phyloP scores from a whole-genome alignment of 1,140 invertebrate genomes.

The Drosophila carrolli region DNA sequence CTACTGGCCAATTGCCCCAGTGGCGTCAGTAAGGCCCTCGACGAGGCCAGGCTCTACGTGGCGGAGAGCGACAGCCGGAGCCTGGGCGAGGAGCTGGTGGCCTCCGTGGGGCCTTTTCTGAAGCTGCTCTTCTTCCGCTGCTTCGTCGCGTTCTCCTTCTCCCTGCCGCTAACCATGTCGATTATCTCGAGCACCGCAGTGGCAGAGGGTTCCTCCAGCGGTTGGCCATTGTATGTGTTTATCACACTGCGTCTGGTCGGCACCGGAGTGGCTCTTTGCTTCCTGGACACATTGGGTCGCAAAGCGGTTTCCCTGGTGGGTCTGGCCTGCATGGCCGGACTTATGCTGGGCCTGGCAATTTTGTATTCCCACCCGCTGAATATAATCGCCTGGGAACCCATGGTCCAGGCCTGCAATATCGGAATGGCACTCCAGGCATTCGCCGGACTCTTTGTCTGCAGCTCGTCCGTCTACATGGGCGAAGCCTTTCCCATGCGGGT shows the following conservation, averaged over 20 bases:
- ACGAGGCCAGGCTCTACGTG: slow-evolving; percentile 53
- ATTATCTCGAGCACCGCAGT: slow-evolving; percentile 33
- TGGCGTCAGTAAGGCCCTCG: not conserved
- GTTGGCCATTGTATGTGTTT: slow-evolving; percentile 60
- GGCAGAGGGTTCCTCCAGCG: slow-evolving; percentile 5
- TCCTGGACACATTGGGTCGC: slow-evolving; percentile 62
- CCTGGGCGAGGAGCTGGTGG: slow-evolving; percentile 31
- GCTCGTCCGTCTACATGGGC: slow-evolving; percentile 57
- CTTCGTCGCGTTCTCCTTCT: slow-evolving; percentile 67
- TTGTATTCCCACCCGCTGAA: slow-evolving; percentile 38
- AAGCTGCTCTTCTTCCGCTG: slow-evolving; percentile 62
- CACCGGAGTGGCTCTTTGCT: slow-evolving; percentile 20
- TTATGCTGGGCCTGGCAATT: slow-evolving; percentile 58
- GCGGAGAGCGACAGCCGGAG: slow-evolving; percentile 38
- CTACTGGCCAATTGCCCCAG: slow-evolving; percentile 9
- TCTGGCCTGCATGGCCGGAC: slow-evolving; percentile 53
- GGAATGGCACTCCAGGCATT: slow-evolving; percentile 62
- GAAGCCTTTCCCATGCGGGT: slow-evolving; percentile 68
- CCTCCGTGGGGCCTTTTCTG: slow-evolving; percentile 42
- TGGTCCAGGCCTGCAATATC: slow-evolving; percentile 49
- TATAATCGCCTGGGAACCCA: slow-evolving; percentile 10
- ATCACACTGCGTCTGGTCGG: slow-evolving; percentile 48
- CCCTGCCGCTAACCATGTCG: slow-evolving; percentile 53
- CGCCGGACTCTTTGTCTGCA: slow-evolving; percentile 61
- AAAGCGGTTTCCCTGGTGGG: slow-evolving; percentile 53